A percentile compares a stretch with the other conserved stretches of the same genome.
Conservation (phyloP, 1,140 invertebrate species). For the Adoxophyes honmai region DNA sequence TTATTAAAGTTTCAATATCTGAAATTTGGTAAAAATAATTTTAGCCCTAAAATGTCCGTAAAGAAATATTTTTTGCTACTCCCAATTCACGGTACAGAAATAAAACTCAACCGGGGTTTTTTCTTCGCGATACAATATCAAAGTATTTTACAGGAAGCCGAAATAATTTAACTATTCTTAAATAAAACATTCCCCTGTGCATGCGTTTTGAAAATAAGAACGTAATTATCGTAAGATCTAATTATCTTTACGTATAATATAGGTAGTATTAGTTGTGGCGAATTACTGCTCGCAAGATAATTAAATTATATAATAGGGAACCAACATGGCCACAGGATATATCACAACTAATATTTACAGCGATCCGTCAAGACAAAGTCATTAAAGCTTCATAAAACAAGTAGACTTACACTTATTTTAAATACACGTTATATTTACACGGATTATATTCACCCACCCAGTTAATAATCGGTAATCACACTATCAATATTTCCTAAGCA, state of each 20-base stretch:
- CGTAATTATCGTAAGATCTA: no score
- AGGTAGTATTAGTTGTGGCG: neutral
- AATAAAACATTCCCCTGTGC: no score
- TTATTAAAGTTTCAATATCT: no score
- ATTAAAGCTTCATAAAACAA: slow-evolving; percentile 54
- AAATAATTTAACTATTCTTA: no score
- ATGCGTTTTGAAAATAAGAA: neutral
- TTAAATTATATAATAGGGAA: neutral
- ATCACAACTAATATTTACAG: slow-evolving; percentile 52
- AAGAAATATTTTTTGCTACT: no score
- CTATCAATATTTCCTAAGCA: slow-evolving; percentile 15
- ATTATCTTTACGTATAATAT: no score
- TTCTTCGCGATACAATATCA: no score
- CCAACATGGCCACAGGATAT: slow-evolving; percentile 37
- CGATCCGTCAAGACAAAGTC: slow-evolving; percentile 34
- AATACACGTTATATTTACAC: slow-evolving; percentile 40
- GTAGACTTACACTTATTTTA: slow-evolving; percentile 30
- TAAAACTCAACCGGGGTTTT: no score
- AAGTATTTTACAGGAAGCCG: no score
- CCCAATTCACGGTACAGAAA: no score
- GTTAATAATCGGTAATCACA: slow-evolving; percentile 23
- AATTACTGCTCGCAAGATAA: neutral
- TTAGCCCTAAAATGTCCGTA: no score
- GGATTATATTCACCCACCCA: slow-evolving; percentile 38
- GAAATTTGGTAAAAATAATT: no score